Conservation (phyloP, 2,888 invertebrate species). For the Lobophora halterata region DNA sequence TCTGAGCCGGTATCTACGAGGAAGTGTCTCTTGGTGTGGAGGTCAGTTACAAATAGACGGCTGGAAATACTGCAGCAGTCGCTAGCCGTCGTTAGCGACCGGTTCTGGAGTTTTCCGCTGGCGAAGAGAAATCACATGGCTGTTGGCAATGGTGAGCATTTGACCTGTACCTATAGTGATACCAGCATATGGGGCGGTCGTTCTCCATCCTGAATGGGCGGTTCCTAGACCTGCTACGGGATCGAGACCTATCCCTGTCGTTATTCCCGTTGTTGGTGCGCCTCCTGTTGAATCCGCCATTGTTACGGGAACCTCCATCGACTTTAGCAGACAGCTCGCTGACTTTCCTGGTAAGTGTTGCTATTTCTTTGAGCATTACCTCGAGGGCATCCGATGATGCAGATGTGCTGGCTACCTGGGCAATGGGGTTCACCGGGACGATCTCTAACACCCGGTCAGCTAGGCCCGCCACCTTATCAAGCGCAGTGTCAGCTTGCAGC, state of each 20-base stretch:
- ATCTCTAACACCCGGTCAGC: slow-evolving; percentile 7
- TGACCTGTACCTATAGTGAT: slow-evolving; percentile 3
- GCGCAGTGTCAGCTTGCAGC: not conserved
- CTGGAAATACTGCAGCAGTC: slow-evolving; percentile 14
- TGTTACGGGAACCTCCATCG: too few species aligned
- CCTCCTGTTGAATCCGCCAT: too few species aligned
- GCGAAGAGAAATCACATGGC: slow-evolving; percentile 11
- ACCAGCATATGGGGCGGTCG: too few species aligned
- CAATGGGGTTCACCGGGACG: not conserved
- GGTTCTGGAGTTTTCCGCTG: slow-evolving; percentile 11
- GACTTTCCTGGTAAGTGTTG: too few species aligned
- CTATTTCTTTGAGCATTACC: slow-evolving; percentile 3
- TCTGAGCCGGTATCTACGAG: slow-evolving; percentile 11
- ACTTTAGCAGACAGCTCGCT: too few species aligned
- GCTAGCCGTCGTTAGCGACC: slow-evolving; percentile 15
- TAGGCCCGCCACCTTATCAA: too few species aligned
- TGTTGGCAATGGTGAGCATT: slow-evolving; percentile 6
- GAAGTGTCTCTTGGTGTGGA: slow-evolving; percentile 4
- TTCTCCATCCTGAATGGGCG: too few species aligned
- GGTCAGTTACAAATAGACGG: slow-evolving; percentile 19
- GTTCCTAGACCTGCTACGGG: slow-evolving; percentile 5
- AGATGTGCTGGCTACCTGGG: slow-evolving; percentile 4
- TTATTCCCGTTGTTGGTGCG: slow-evolving; percentile 1
- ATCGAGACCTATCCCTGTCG: slow-evolving; percentile 2
- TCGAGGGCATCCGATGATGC: slow-evolving; percentile 2